These are phyloP conservation scores for Plusia festucae DNA, from an alignment of 2,888 invertebrate genomes.

Conservation along the genomic window DNA sequence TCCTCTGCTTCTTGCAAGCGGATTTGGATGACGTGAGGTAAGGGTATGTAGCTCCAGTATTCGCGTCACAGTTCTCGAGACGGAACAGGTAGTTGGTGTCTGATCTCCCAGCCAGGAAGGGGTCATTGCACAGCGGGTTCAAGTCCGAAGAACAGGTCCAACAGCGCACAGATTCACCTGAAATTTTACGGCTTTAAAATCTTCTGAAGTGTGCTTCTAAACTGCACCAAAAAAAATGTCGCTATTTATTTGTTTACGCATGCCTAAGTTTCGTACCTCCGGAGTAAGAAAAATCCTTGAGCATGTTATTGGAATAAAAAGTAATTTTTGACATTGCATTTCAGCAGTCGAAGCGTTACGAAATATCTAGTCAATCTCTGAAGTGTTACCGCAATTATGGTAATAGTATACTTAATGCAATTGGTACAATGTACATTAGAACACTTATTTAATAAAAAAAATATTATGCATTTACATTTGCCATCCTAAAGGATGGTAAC, in stretches of 20 bases:
- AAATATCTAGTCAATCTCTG: not conserved
- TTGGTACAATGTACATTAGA: too few species aligned
- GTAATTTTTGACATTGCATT: not conserved
- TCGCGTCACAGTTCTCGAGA: constrained; percentile 86
- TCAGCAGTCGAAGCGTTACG: not conserved
- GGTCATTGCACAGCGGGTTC: constrained; percentile 92
- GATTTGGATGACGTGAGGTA: constrained; percentile 87
- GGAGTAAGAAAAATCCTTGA: not conserved
- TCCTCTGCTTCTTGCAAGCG: constrained; percentile 93
- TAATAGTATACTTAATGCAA: too few species aligned
- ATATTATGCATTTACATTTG: too few species aligned
- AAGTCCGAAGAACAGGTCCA: constrained; percentile 94
- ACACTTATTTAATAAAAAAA: too few species aligned
- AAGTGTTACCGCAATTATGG: not conserved
- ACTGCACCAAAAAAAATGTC: too few species aligned
- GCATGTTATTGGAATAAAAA: not conserved
- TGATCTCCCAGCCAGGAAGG: constrained; percentile 90
- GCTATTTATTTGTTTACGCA: too few species aligned
- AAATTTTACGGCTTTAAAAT: constrained; percentile 70
- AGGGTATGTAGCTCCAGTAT: constrained; percentile 83
- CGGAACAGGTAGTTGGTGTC: constrained; percentile 83
- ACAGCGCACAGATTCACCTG: constrained; percentile 92
- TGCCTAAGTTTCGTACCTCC: not conserved
- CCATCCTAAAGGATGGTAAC: too few species aligned
- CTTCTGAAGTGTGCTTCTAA: too few species aligned